These are phyloP conservation scores for Megaceryle maxima DNA, from an alignment of 2,113 vertebrate species.

Conservation along the genomic window DNA sequence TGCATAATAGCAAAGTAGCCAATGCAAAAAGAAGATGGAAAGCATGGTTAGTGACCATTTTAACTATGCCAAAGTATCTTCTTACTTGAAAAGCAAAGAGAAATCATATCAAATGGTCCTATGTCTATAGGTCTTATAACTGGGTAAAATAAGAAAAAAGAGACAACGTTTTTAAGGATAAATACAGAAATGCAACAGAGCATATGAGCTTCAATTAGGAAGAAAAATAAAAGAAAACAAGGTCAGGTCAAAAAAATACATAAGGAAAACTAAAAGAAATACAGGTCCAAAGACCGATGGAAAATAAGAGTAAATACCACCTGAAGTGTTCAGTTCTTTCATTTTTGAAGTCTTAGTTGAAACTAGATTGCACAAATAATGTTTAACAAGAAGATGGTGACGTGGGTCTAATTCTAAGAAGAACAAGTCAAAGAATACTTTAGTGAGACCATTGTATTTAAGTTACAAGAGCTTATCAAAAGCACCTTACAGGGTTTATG, in stretches of 20 bases:
- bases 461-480: neutral
- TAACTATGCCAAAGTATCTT: neutral
- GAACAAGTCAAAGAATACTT: neutral
- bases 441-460: neutral
- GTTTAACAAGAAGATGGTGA: neutral
- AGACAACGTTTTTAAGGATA: neutral
- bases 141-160: neutral
- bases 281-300: neutral
- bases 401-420: neutral
- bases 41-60: neutral
- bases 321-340: neutral
- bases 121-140: neutral
- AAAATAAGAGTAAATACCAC: neutral
- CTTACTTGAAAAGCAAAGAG: neutral
- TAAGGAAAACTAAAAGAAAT: neutral
- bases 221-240: neutral
- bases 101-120: neutral
- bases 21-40: neutral
- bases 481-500: neutral
- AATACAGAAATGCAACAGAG: neutral
- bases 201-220: neutral
- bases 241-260: neutral
- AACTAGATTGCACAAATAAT: neutral
- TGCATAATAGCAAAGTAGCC: neutral
- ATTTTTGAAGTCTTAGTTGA: neutral